These are phyloP conservation scores for Rhagologus leucostigma DNA, from an alignment of 2,113 vertebrate genomes.

Conservation along the genomic window DNA sequence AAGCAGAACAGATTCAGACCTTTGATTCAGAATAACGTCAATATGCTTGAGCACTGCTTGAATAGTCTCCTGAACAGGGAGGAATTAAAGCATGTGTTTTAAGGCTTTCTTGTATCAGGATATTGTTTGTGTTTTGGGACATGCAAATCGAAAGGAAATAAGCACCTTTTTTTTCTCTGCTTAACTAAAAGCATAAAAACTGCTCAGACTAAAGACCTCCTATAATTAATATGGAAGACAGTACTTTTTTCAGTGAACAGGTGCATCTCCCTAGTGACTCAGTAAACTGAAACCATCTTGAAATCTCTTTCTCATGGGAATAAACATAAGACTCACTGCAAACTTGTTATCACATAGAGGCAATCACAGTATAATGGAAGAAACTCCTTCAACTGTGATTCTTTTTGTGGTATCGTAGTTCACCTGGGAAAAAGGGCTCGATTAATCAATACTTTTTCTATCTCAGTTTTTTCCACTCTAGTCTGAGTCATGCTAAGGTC, in stretches of 20 bases:
- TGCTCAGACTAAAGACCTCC: neutral
- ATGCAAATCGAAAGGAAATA: neutral
- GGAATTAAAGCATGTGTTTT: neutral
- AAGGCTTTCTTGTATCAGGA: neutral
- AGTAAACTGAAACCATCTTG: neutral
- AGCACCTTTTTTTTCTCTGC: neutral
- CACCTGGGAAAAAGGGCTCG: neutral
- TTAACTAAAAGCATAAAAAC: neutral
- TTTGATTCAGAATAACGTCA: neutral
- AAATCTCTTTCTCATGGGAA: neutral
- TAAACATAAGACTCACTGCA: neutral
- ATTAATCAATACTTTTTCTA: neutral
- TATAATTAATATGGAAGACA: neutral
- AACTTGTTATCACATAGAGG: neutral
- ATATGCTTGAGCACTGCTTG: neutral
- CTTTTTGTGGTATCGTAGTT: neutral
- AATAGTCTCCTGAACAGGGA: neutral
- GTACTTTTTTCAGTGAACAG: neutral
- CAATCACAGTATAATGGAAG: neutral
- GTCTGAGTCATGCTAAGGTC: neutral
- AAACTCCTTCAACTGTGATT: neutral
- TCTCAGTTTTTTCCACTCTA: neutral
- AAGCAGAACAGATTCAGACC: neutral
- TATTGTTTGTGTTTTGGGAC: neutral
- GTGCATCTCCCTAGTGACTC: neutral